A percentile compares a stretch with the other conserved stretches of the same genome.
Conservation (phyloP, 2,888 invertebrate genomes). For the Charanyca ferruginea region DNA sequence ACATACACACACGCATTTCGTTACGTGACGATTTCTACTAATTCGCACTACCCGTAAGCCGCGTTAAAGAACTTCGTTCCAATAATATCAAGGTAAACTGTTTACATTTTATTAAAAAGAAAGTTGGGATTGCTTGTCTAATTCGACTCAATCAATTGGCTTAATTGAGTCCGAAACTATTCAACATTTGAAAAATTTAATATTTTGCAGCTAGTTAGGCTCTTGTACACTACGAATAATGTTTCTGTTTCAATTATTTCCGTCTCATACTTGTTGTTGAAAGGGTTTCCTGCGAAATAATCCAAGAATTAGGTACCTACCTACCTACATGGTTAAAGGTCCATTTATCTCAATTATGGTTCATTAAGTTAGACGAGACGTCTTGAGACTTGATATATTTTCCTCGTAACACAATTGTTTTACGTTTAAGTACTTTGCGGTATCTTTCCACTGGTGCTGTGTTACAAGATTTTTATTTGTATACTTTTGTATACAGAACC, state of each 20-base stretch:
- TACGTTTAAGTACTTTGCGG: not conserved
- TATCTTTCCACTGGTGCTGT: not conserved
- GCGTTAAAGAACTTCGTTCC: too few species aligned
- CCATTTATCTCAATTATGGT: constrained; percentile 54
- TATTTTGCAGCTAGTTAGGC: too few species aligned
- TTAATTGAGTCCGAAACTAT: too few species aligned
- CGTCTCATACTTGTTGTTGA: not conserved
- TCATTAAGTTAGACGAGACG: constrained; percentile 47
- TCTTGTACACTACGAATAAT: not conserved
- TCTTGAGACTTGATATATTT: constrained; percentile 43
- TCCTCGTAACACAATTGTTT: constrained; percentile 23
- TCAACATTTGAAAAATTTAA: too few species aligned
- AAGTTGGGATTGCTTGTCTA: too few species aligned
- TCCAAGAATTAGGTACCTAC: constrained; percentile 24
- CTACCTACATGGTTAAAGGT: constrained; percentile 33
- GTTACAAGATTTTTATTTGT: constrained; percentile 1
- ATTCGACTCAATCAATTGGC: too few species aligned
- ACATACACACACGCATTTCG: too few species aligned
- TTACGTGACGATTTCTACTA: too few species aligned
- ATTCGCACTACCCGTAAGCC: too few species aligned
- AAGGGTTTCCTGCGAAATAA: constrained; percentile 27
- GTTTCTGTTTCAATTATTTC: not conserved
- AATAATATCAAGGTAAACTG: too few species aligned
- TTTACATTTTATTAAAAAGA: too few species aligned
- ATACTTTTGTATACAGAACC: too few species aligned